These are phyloP conservation scores for Selene dorsalis DNA, from an alignment of 2,797 vertebrate species.

Conservation along the genomic window DNA sequence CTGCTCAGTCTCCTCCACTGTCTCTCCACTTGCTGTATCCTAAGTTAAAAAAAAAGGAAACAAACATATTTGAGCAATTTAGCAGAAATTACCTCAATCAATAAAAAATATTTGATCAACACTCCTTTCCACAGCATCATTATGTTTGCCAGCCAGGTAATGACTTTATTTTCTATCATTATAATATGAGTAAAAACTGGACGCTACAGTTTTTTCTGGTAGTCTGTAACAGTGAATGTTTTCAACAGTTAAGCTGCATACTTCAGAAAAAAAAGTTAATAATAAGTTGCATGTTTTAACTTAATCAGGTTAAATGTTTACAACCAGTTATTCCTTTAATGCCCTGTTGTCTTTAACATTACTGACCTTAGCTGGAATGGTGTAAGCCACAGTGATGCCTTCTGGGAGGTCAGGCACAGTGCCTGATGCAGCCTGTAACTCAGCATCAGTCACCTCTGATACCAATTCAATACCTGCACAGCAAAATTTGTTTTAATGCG, in stretches of 20 bases:
- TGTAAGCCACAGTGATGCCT: conserved; percentile 97
- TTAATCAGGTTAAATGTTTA: neutral
- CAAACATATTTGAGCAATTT: neutral
- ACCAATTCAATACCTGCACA: conserved; percentile 93
- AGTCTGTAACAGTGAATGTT: neutral
- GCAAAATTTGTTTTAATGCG: conserved; percentile 10
- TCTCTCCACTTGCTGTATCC: conserved; percentile 76
- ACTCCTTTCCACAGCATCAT: neutral
- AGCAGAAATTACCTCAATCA: neutral
- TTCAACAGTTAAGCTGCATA: no score
- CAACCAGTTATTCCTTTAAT: neutral
- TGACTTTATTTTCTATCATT: conserved; percentile 3
- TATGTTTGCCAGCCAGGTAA: neutral
- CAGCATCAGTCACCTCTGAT: conserved; percentile 91
- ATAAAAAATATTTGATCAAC: no score
- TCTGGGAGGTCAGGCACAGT: conserved; percentile 90
- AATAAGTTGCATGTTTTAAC: neutral
- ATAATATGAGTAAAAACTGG: neutral
- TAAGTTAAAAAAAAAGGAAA: conserved; percentile 68
- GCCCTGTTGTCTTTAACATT: neutral
- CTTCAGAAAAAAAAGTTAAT: neutral
- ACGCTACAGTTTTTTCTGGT: neutral
- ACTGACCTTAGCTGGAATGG: conserved; percentile 90
- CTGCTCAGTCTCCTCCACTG: conserved; percentile 89
- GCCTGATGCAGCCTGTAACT: conserved; percentile 89